These are phyloP conservation scores for Tetragnatha montana DNA, from an alignment of 2,888 invertebrate genomes.

Conservation along the genomic window DNA sequence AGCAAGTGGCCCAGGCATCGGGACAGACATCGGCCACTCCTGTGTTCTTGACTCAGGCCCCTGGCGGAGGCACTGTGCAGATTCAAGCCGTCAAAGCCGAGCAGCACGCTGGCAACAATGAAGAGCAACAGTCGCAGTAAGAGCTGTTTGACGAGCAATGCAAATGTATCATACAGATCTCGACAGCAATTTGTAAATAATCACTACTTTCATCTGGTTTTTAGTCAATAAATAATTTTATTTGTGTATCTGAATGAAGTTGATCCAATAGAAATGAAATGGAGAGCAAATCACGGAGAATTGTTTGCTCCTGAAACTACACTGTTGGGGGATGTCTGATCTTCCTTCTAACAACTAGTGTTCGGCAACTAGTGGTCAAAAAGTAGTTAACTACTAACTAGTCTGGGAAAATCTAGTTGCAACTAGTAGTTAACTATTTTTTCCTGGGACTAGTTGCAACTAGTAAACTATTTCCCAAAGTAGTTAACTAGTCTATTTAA, in stretches of 20 bases:
- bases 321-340: too few relatives aligned
- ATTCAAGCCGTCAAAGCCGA: conserved; percentile 62
- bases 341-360: too few relatives aligned
- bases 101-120: conserved; percentile 56
- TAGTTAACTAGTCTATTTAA: too few relatives aligned
- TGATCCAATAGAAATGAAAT: neutral
- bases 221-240: conserved; percentile 53
- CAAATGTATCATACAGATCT: neutral
- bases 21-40: conserved; percentile 67
- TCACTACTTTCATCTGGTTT: conserved; percentile 27
- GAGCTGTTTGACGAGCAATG: neutral
- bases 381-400: too few relatives aligned
- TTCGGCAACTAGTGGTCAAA: too few relatives aligned
- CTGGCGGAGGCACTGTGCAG: conserved; percentile 62
- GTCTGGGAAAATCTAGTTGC: too few relatives aligned
- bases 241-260: neutral
- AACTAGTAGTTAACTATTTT: too few relatives aligned
- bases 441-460: too few relatives aligned
- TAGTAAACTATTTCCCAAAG: too few relatives aligned
- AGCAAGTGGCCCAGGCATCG: conserved; percentile 63
- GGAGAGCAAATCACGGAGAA: too few relatives aligned
- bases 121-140: conserved; percentile 61
- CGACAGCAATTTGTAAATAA: conserved; percentile 49
- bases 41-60: conserved; percentile 63
- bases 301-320: too few relatives aligned